phyloP scores from a whole-genome alignment of 2,888 invertebrate genomes.

The Platycheirus rosarum region DNA sequence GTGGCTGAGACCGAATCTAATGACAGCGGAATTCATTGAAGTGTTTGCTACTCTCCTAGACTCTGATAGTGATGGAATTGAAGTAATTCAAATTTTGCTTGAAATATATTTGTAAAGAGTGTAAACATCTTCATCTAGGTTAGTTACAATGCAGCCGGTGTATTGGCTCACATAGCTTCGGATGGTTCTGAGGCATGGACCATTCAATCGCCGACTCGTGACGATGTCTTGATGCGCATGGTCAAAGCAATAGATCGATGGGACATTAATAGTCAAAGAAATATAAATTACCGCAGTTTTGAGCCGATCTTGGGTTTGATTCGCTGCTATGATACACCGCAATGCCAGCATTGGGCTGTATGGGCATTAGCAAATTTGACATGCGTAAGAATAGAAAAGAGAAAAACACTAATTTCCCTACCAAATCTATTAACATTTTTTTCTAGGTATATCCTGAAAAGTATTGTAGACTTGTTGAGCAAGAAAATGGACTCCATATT shows the following conservation, averaged over 20 bases:
- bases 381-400: conserved; percentile 79
- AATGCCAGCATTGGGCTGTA: conserved; percentile 97
- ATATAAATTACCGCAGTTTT: conserved; percentile 98
- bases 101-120: background rate
- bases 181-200: conserved; percentile 94
- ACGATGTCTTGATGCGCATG: conserved; percentile 89
- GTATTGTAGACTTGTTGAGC: conserved; percentile 93
- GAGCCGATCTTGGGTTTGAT: conserved; percentile 95
- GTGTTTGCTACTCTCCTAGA: conserved; percentile 94
- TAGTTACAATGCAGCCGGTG: conserved; percentile 97
- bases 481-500: conserved; percentile 92
- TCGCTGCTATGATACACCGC: conserved; percentile 91
- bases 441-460: conserved; percentile 89
- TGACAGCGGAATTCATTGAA: conserved; percentile 91
- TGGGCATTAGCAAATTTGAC: conserved; percentile 99
- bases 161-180: conserved; percentile 96
- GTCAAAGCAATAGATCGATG: conserved; percentile 93
- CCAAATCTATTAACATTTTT: no score
- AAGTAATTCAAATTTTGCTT: conserved; percentile 84
- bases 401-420: no score
- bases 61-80: conserved; percentile 95
- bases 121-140: conserved; percentile 83
- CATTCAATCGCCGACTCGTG: conserved; percentile 87
- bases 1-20: conserved; percentile 90
- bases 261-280: conserved; percentile 93